Conservation (phyloP, 53 echinoderm and acorn worm genomes). For the Holothuria leucospilota region DNA sequence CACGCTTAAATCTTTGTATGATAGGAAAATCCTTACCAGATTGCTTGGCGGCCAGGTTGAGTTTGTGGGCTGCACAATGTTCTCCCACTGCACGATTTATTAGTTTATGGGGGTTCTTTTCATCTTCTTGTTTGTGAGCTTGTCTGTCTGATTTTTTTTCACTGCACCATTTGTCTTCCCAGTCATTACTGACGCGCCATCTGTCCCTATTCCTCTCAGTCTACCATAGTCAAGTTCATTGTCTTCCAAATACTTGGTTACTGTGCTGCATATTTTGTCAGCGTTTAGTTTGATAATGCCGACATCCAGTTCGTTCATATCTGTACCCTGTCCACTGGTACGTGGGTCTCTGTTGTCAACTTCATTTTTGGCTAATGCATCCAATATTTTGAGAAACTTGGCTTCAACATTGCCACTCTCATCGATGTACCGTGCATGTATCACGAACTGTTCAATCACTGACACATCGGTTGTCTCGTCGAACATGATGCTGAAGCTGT, state of each 20-base stretch:
- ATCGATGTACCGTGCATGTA: slow-evolving; percentile 47
- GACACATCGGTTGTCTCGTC: slow-evolving; percentile 67
- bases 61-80: slow-evolving; percentile 74
- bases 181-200: slow-evolving; percentile 57
- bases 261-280: slow-evolving; percentile 30
- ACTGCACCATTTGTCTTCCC: slow-evolving; percentile 45
- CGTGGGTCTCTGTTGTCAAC: no score
- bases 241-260: slow-evolving; percentile 46
- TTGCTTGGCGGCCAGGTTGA: slow-evolving; percentile 66
- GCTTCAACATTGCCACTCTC: slow-evolving; percentile 19
- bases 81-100: neutral
- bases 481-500: slow-evolving; percentile 49
- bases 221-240: slow-evolving; percentile 42
- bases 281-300: slow-evolving; percentile 31
- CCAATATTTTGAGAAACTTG: slow-evolving; percentile 50
- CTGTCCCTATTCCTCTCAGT: slow-evolving; percentile 40
- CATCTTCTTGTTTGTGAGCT: slow-evolving; percentile 31
- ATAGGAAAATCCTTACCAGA: slow-evolving; percentile 56
- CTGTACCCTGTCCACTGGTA: neutral
- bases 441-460: slow-evolving; percentile 66
- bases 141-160: slow-evolving; percentile 48
- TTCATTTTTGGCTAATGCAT: slow-evolving; percentile 19
- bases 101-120: neutral
- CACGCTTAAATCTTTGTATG: slow-evolving; percentile 46
- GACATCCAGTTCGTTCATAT: neutral